phyloP scores from a whole-genome alignment of 2,888 invertebrate genomes.

The Apotomis betuletana region DNA sequence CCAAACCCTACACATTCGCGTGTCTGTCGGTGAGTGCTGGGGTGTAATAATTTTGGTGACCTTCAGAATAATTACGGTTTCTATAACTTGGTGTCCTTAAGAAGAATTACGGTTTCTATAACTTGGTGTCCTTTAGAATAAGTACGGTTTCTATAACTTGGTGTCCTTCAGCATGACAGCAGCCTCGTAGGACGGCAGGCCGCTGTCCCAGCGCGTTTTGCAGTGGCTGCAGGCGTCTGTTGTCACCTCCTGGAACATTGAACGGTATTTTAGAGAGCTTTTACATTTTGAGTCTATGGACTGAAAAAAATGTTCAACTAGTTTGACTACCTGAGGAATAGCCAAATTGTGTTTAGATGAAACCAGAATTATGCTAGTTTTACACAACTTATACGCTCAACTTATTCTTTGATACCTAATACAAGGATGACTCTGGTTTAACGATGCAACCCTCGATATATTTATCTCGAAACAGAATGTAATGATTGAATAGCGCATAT shows the following conservation, averaged over 20 bases:
- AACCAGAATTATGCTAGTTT: too few species aligned
- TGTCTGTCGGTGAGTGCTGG: too few species aligned
- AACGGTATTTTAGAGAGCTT: not conserved
- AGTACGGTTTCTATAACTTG: slow-evolving; percentile 67
- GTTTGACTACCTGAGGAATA: too few species aligned
- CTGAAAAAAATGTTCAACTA: too few species aligned
- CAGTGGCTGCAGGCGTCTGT: slow-evolving; percentile 63
- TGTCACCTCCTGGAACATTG: slow-evolving; percentile 65
- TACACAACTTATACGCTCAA: too few species aligned
- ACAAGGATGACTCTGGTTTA: too few species aligned
- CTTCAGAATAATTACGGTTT: slow-evolving; percentile 48
- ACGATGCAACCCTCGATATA: too few species aligned
- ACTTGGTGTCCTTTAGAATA: slow-evolving; percentile 75
- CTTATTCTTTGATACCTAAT: too few species aligned
- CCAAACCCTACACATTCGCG: not conserved
- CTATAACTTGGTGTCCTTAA: slow-evolving; percentile 75
- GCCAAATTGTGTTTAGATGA: too few species aligned
- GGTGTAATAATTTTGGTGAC: slow-evolving; percentile 42
- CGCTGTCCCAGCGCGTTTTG: slow-evolving; percentile 60
- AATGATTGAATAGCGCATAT: too few species aligned
- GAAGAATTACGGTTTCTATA: slow-evolving; percentile 67
- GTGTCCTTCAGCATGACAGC: slow-evolving; percentile 82
- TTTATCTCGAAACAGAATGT: too few species aligned
- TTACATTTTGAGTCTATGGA: too few species aligned
- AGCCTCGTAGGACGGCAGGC: slow-evolving; percentile 86